These are phyloP conservation scores for Alouatta palliata DNA, from an alignment of 2,113 vertebrate species.

Conservation along the genomic window DNA sequence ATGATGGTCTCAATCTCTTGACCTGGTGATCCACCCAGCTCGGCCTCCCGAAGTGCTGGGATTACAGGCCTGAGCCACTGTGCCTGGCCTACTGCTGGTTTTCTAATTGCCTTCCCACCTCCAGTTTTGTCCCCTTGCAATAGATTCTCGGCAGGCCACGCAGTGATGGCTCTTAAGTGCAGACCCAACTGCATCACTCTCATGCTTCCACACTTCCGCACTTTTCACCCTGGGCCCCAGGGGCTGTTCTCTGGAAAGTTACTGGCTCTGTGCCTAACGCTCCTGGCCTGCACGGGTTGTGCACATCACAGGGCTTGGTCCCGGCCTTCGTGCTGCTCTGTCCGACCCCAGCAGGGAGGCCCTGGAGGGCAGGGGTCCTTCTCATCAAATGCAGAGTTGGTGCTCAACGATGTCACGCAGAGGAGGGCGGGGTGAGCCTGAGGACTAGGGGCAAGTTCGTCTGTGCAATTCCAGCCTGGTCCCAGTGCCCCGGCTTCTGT, in stretches of 20 bases:
- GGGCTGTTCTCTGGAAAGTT: neutral
- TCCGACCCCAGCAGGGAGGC: neutral
- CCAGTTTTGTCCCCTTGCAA: neutral
- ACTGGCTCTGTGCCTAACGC: neutral
- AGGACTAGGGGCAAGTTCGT: neutral
- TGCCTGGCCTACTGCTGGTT: too few relatives aligned
- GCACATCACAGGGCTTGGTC: accelerated
- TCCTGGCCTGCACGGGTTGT: neutral
- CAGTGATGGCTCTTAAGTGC: neutral
- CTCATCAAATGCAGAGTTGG: neutral
- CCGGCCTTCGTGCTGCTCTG: neutral
- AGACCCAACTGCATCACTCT: neutral
- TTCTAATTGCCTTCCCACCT: neutral
- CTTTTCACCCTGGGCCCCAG: accelerated
- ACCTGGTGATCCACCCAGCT: too few relatives aligned
- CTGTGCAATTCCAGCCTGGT: neutral
- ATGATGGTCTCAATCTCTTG: too few relatives aligned
- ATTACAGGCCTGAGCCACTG: too few relatives aligned
- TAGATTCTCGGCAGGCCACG: neutral
- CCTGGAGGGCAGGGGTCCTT: neutral
- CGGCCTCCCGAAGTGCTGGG: too few relatives aligned
- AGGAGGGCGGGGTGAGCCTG: neutral
- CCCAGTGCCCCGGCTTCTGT: accelerated
- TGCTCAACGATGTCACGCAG: neutral
- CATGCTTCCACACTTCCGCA: accelerated